Base-by-base conservation (phyloP, 1,140 invertebrate genomes). In the Drosophila pallidifrons region DNA sequence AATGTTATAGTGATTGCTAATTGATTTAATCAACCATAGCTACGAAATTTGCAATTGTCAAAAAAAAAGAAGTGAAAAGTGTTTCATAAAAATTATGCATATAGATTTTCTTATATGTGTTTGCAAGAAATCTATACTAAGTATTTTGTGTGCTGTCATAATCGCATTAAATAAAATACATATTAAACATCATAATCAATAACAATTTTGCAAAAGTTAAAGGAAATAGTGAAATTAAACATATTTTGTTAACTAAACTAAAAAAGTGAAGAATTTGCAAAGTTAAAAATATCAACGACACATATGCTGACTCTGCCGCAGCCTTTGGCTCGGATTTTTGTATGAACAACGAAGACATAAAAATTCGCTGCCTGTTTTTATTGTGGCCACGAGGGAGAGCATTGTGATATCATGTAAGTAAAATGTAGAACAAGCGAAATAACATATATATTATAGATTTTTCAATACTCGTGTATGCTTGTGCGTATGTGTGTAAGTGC, bases 211-310 rank as follows among this genome's bases (percentile, higher is more conserved):
- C 54, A 20, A 4, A 66, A 66, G 4, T 47, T 35, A 32, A 28
- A 3, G n/a, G 15, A 8, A 32, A 51, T 51, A 5, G 32, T 47
- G 52, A 51, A 70, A 41, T 7, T 51, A 28, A 63, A 51, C 41
- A n/a, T 20, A 52, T 52, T 15, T 66, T 57, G 38, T 63, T 58
- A 11, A 20, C 41, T 45, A 63, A 57, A 69, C 35, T 1, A 55
- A 61, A 76, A 61, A 65, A 52, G 69, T 79, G 35, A 74, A 81
- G 46, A 82, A 66, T 67, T 80, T 70, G 60, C 64, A 51, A 49
- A 83, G 82, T 89, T 83, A 88, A 83, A 88, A 88, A 88, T 88
- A 88, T 73, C 74, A 83, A 47, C 70, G 85, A 74, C 85, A 89
- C 83, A 85, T 83, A 88, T 81, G 74, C 81, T 88, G 77, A 30